A percentile compares a stretch with the other conserved stretches of the same genome.
These are phyloP conservation scores for Numida meleagris DNA, from an alignment of 2,113 vertebrate species.

Conservation along the genomic window DNA sequence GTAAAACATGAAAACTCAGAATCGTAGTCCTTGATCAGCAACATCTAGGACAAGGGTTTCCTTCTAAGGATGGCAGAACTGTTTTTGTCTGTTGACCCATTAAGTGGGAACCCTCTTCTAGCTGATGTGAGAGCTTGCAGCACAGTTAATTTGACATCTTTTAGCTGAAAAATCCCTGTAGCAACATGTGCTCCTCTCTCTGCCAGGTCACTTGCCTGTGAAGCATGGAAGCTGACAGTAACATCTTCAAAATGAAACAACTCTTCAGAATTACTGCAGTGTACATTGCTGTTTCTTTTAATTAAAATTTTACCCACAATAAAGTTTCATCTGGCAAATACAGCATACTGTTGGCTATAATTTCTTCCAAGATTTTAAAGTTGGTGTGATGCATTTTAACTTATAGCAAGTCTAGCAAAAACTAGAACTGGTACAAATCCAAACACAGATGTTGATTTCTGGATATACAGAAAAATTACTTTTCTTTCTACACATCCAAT, in stretches of 20 bases:
- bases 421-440: background rate
- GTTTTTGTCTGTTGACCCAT: background rate
- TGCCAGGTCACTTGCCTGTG: constrained; percentile 20
- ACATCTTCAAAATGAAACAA: background rate
- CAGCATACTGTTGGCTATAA: background rate
- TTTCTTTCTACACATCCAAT: background rate
- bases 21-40: background rate
- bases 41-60: background rate
- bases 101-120: background rate
- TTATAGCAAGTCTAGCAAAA: background rate
- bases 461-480: background rate
- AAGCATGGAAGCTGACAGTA: background rate
- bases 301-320: background rate
- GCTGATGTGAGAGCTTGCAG: background rate
- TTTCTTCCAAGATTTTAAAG: background rate
- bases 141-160: background rate
- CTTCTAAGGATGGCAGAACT: background rate
- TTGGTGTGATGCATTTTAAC: background rate
- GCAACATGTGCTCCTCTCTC: background rate
- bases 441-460: background rate
- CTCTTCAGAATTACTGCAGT: background rate
- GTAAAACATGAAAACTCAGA: background rate
- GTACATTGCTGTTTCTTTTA: background rate
- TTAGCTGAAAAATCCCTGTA: constrained; percentile 31
- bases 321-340: background rate